Percentiles rank a stretch among this genome's conserved stretches.
phyloP scores from a whole-genome alignment of 2,113 vertebrate species.

The Hemibagrus wyckioides region DNA sequence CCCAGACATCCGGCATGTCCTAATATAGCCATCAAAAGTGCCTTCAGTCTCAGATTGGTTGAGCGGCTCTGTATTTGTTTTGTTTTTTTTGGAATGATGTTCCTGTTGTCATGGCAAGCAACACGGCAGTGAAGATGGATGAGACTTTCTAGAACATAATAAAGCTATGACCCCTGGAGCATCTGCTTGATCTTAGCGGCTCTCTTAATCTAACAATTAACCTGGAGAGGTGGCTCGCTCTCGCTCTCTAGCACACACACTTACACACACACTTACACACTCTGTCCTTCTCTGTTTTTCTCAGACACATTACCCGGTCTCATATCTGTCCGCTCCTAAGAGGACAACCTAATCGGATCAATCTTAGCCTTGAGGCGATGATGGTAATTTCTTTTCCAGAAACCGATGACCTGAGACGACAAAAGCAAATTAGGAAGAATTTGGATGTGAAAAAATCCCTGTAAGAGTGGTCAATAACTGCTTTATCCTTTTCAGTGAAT shows the following conservation, averaged over 20 bases:
- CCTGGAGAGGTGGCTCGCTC: background rate
- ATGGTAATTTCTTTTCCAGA: background rate
- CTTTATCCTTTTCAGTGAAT: background rate
- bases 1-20: background rate
- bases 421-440: background rate
- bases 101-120: constrained; percentile 19
- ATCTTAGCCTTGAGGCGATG: background rate
- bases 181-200: background rate
- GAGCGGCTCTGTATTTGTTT: background rate
- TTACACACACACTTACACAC: background rate
- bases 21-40: background rate
- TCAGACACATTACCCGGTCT: background rate
- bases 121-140: background rate
- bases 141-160: background rate
- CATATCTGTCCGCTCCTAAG: constrained; percentile 7
- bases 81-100: background rate
- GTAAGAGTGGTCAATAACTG: background rate
- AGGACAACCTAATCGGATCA: constrained; percentile 18
- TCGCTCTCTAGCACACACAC: constrained; percentile 31
- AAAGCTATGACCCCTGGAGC: constrained; percentile 7
- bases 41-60: background rate
- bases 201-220: constrained; percentile 25
- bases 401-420: background rate
- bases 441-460: background rate
- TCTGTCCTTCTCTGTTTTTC: background rate